Evolutionary conservation across 2,113 vertebrate species (phyloP), one percentile per base, ranked within the genome.

Genomic region (Martes martes): DNA sequence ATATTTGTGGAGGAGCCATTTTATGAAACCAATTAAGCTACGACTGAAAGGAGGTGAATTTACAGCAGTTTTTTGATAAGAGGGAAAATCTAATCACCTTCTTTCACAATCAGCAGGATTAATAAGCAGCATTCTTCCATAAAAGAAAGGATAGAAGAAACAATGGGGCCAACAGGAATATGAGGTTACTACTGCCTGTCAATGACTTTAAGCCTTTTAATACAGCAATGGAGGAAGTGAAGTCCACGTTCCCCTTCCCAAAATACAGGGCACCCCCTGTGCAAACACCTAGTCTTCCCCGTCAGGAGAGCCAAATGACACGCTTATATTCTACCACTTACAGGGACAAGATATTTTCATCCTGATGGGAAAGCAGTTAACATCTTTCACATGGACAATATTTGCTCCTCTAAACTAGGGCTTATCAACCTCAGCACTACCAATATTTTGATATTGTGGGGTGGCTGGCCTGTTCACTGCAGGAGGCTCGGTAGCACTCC

Each of bases 21-120:
- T 96, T 74, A 86, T 74, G 21, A 96, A 96, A 86, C 47, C 87
- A 98, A 93, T 39, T 90, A 67, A 92, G 79, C 52, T 96, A 95
- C 42, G 52, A 92, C 0, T 36, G n/a, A 92, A 91, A 23, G 15
- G 39, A 93, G 36, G 65, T 88, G 88, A 84, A 84, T 83, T 61
- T 86, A 52, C 31, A 94, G 86, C 18, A 86, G 33, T 52, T 94
- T 95, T 61, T 86, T 86, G 73, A 59, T 94, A 89, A 95, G 42
- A 89, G 39, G 52, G 33, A 96, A 92, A 94, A 69, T 86, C 39
- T 81, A 91, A 80, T 92, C 73, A 89, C 36, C 33, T 91, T 92
- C 50, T 93, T 94, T 94, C 65, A 85, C 21, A 71, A 95, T 79
- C 47, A 91, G 69, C 11, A 84, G 80, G 63, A 94, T 57, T 96